Percentiles rank a stretch among this genome's conserved stretches.
Conservation (phyloP, 2,797 vertebrate species). For the Chaetophractus vellerosus region DNA sequence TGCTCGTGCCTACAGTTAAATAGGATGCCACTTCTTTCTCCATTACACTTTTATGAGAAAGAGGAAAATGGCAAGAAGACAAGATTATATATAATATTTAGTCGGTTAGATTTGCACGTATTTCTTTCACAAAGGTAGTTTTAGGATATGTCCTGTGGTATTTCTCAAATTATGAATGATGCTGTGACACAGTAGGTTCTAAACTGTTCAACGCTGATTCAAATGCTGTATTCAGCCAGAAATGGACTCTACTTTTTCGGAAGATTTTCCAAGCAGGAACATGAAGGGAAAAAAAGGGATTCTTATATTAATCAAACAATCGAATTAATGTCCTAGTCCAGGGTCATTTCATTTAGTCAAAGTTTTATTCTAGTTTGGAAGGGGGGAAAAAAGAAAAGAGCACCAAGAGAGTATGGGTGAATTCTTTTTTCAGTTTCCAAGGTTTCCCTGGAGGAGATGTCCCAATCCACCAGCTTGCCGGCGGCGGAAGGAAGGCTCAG, state of each 20-base stretch:
- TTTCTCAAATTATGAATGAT: background rate
- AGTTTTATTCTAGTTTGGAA: slow-evolving; percentile 11
- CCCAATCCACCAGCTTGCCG: background rate
- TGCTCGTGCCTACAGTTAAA: background rate
- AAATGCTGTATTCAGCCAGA: background rate
- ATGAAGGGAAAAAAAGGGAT: background rate
- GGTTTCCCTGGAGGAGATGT: background rate
- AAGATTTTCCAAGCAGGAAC: background rate
- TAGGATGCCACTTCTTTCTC: background rate
- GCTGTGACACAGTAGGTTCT: background rate
- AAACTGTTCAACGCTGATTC: background rate
- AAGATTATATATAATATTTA: background rate
- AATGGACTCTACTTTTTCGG: background rate
- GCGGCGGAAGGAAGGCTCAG: background rate
- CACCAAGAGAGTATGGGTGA: background rate
- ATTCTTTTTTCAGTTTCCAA: slow-evolving; percentile 1
- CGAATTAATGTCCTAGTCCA: background rate
- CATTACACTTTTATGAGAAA: background rate
- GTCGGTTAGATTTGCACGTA: background rate
- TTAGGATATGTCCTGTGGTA: background rate
- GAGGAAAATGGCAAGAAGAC: background rate
- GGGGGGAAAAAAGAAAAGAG: background rate
- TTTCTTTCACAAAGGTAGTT: slow-evolving; percentile 9
- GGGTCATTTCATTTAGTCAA: slow-evolving; percentile 2
- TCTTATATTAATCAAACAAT: background rate